phyloP scores from a whole-genome alignment of 2,888 invertebrate genomes.

The Phyllotreta cruciferae region DNA sequence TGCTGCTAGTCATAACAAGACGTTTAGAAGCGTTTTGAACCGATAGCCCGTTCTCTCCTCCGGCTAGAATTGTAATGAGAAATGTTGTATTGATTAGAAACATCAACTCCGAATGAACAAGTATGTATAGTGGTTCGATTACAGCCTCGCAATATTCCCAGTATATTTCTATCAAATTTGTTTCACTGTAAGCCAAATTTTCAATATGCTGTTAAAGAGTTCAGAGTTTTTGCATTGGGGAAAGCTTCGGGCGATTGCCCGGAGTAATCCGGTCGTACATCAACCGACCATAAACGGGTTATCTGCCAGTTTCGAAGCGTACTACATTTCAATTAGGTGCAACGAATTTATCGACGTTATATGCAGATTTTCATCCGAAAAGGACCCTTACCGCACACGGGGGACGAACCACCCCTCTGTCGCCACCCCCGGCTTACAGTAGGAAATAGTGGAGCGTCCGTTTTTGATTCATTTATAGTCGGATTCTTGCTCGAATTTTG shows the following conservation, averaged over 20 bases:
- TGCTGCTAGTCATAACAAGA: slow-evolving; percentile 31
- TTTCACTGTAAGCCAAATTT: no score
- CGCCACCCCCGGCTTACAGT: no score
- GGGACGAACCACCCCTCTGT: no score
- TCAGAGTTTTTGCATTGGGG: no score
- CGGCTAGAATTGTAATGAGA: neutral
- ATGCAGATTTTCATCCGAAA: slow-evolving; percentile 46
- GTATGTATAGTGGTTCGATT: no score
- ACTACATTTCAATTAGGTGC: slow-evolving; percentile 52
- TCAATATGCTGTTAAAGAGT: no score
- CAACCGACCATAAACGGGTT: slow-evolving; percentile 19
- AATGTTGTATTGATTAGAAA: slow-evolving; percentile 7
- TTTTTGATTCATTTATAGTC: no score
- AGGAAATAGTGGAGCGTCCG: no score
- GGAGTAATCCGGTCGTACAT: slow-evolving; percentile 22
- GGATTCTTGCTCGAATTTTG: no score
- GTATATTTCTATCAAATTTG: no score
- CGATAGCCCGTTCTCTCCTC: neutral
- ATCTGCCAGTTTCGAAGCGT: slow-evolving; percentile 37
- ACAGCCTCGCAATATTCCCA: no score
- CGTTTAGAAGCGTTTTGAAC: slow-evolving; percentile 16
- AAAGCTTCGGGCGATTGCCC: no score
- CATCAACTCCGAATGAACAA: neutral
- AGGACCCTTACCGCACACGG: slow-evolving; percentile 29
- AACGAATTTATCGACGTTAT: slow-evolving; percentile 52